A percentile compares a stretch with the other conserved stretches of the same genome.
Conservation (phyloP, 2,113 vertebrate species). For the Orycteropus afer region DNA sequence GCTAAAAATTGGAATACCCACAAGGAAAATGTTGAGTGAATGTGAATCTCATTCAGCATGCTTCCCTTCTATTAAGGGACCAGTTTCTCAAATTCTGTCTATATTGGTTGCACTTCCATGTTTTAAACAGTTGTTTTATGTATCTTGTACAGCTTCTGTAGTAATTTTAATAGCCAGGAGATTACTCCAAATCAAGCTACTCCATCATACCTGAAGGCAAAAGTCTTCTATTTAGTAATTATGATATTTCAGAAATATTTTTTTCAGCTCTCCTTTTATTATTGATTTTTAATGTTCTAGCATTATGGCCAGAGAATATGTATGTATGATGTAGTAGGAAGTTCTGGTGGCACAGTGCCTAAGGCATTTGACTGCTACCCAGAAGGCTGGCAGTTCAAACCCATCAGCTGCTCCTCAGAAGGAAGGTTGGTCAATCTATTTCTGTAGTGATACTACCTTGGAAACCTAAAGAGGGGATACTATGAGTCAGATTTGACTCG, state of each 20-base stretch:
- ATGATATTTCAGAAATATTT: constrained; percentile 35
- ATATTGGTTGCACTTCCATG: neutral
- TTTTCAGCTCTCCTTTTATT: neutral
- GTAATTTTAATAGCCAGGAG: neutral
- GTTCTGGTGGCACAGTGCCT: no score
- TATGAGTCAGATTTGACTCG: no score
- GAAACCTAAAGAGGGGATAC: no score
- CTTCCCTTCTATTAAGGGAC: neutral
- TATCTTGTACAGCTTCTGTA: neutral
- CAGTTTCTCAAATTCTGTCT: neutral
- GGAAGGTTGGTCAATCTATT: no score
- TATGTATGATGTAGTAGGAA: neutral
- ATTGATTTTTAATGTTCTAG: constrained; percentile 11
- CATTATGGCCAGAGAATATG: neutral
- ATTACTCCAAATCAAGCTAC: neutral
- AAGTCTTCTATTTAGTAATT: neutral
- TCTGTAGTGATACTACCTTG: no score
- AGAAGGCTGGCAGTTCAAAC: no score
- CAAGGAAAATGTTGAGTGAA: neutral
- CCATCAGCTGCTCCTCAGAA: no score
- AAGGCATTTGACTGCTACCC: no score
- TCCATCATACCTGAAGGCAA: neutral
- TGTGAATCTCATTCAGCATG: neutral
- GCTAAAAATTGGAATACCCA: neutral
- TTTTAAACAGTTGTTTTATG: neutral